Base-by-base conservation (phyloP, 2,113 vertebrate species). In the Rhipidura dahli region DNA sequence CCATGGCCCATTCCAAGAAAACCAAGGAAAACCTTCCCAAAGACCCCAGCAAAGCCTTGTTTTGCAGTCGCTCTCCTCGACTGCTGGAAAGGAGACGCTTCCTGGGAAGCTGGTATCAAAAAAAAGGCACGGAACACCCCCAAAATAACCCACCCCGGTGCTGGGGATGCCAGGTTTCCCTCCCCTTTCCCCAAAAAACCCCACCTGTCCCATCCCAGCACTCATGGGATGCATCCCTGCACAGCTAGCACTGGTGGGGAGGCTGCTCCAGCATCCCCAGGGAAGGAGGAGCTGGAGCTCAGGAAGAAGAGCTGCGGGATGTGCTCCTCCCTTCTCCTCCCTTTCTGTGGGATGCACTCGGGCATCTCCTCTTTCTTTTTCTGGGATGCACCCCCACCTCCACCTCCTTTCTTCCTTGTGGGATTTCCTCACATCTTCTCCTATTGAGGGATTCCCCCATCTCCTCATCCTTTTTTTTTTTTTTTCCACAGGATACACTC, bases 161-260 rank as follows among this genome's bases (percentile, higher is more conserved):
- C 44, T 13, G 4, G 19, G 15, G 22, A 21, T 11, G 11, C 28
- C 4, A 13, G 1, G 18, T 15, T 75, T 82, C 45, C 39, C 19
- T 47, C 3, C 11, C 17, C 17, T 54, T 27, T 23, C 13, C 45
- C 33, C 11, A 24, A 39, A 86, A 86, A 47, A 56, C 24, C 6
- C 24, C 45, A 13, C 10, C 33, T 11, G 6, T 31, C 23, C 27
- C 78, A 50, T 17, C 40, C 3, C 1, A 89, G n/a, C n/a, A 63
- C 30, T 15, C 1, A 1, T 0, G 1, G 3, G 13, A 33, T 15
- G 12, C 33, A 78, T 13, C 28, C n/a, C 59, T 68, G 18, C 7
- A 39, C 42, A 77, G 30, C 50, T 3, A 21, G 26, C 13, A 1
- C 15, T 39, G 1, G 1, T 10, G 21, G 2, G 0, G 39, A 71